Evolutionary conservation across 1,140 invertebrate species (phyloP).

Genomic region (Heliconius congener): DNA sequence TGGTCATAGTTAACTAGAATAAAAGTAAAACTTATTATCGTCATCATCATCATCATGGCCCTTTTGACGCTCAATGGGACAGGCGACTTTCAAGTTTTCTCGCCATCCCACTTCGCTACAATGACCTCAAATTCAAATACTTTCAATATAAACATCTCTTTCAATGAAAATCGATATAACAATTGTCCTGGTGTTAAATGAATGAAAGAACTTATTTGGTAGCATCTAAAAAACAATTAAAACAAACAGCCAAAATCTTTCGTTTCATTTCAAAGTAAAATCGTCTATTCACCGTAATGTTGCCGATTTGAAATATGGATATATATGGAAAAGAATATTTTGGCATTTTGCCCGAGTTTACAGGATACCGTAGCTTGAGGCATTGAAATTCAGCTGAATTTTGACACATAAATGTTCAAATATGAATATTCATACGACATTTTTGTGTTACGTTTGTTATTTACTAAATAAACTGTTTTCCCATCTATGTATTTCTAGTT

Average conservation of each 20-base stretch:
- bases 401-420: conserved; percentile 14
- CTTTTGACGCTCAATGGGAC: no score
- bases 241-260: not conserved
- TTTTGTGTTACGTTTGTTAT: conserved; percentile 12
- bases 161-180: not conserved
- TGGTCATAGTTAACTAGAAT: no score
- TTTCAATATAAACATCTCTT: no score
- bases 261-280: not conserved
- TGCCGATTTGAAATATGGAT: conserved; percentile 10
- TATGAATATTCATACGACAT: conserved; percentile 14
- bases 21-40: no score
- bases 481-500: not conserved
- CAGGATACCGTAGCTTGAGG: conserved; percentile 11
- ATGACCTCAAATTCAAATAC: no score
- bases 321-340: conserved; percentile 5
- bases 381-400: conserved; percentile 15
- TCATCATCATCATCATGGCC: no score
- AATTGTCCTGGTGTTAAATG: not conserved
- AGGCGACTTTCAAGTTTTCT: no score
- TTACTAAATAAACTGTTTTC: conserved; percentile 11
- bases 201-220: not conserved
- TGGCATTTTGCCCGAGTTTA: conserved; percentile 8
- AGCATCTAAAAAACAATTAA: not conserved
- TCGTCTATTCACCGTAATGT: conserved; percentile 4
- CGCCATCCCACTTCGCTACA: no score